Evolutionary conservation across 2,113 vertebrate species (phyloP), one percentile per base, ranked within the genome.

Genomic region (Micronisus gabar): DNA sequence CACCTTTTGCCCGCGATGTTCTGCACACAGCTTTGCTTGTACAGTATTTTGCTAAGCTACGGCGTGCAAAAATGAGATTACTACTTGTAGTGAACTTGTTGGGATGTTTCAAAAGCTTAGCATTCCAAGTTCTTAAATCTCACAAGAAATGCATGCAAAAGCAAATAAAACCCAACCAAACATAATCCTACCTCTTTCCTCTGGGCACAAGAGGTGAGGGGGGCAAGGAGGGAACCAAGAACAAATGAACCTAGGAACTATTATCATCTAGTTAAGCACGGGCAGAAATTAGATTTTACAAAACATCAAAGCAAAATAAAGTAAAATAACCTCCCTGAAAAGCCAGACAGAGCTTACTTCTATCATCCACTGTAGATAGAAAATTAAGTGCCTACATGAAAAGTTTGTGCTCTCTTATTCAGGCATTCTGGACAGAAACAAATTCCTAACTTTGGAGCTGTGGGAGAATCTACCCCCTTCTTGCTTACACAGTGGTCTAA

Each of bases 301-400:
- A 80, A 88, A 59, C 1, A 0, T 43, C 45, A 65, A 48, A 67
- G 2, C 11, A 88, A 76, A 88, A 59, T 18, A 50, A 92, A 88
- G 21, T 20, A 75, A 78, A 95, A 72, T 12, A 21, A 66, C 19
- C 13, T 62, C 11, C 11, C 67, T 61, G 40, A 90, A 90, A 88
- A 82, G 13, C 21, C 85, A 48, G 34, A 80, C 7, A 72, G 13
- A 59, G 61, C 7, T 43, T 53, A 61, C 40, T 75, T 56, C 26
- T 4, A 61, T 40, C 25, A 65, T 16, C 14, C n/a, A 50, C 0
- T 56, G 14, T 0, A 74, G 14, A 66, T 0, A 53, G 20, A 65
- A 76, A 65, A 86, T 23, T 2, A 81, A 67, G 7, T 4, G 38
- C 34, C 11, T n/a, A 34, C 0, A 0, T n/a, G 7, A 55, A 47